Evolutionary conservation across 2,888 invertebrate genomes (phyloP).

Genomic region (Yponomeuta evonymella): DNA sequence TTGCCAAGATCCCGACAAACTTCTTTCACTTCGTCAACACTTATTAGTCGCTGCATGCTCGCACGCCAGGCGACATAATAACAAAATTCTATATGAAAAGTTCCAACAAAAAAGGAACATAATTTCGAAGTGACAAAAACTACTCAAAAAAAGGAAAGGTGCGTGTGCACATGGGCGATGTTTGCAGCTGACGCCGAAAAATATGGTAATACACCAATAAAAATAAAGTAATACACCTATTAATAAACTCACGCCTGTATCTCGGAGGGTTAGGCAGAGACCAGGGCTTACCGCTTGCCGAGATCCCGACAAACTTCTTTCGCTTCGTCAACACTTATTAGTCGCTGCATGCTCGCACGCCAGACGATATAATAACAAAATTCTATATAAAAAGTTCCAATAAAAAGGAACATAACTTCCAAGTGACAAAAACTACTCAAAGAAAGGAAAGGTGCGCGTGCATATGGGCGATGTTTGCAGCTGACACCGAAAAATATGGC

Average conservation of each 20-base stretch:
- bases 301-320: no score
- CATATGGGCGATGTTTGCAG: slow-evolving; percentile 52
- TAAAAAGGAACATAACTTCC: slow-evolving; percentile 4
- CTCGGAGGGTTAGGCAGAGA: no score
- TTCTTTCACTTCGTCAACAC: no score
- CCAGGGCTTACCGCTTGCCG: no score
- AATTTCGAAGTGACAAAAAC: not conserved
- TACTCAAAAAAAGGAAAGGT: slow-evolving; percentile 26
- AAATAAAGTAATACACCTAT: no score
- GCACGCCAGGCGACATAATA: not conserved
- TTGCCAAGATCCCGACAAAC: no score
- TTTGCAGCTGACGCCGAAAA: slow-evolving; percentile 71
- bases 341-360: no score
- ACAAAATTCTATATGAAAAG: not conserved
- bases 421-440: not conserved
- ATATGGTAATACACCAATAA: slow-evolving; percentile 52
- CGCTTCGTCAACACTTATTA: no score
- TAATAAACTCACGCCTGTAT: no score
- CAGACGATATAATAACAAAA: not conserved
- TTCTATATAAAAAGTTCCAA: not conserved
- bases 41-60: no score
- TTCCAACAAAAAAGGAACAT: slow-evolving; percentile 7
- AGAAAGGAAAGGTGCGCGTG: slow-evolving; percentile 39
- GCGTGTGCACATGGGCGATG: slow-evolving; percentile 42
- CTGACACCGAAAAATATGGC: slow-evolving; percentile 69